Evolutionary conservation across 2,113 vertebrate species (phyloP), one percentile per base, ranked within the genome.

Genomic region (Atrichornis clamosus): DNA sequence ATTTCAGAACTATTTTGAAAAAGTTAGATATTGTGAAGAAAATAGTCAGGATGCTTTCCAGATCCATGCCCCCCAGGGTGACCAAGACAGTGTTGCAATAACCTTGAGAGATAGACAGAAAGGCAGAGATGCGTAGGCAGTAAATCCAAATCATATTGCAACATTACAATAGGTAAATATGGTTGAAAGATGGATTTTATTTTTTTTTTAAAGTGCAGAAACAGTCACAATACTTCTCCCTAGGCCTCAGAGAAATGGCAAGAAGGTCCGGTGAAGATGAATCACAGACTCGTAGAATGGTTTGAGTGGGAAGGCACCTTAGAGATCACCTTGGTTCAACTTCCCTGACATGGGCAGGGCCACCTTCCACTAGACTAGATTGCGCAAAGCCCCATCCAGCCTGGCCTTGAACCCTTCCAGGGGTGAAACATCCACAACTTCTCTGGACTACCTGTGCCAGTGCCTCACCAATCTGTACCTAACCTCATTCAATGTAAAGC

Each of bases 281-380:
- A 35, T 16, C 28, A 26, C 24, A 46, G 24, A 47, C 44, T 47
- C 10, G 10, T 47, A n/a, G 30, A 63, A 56, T 21, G 16, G 6
- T 35, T 63, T 56, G 16, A 1, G 9, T 35, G n/a, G 41, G n/a
- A 47, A 55, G n/a, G 16, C 28, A 70, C 24, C 9, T 46, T 41
- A 30, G n/a, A 30, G 13, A n/a, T 3, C 0, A 0, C 28, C 30
- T n/a, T 47, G 49, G 24, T 55, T 35, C 23, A n/a, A 2, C 20
- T 24, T 22, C 18, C 9, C 41, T 46, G 39, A 28, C n/a, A 11
- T 33, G 27, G 41, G 13, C 56, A 63, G 20, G 28, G 20, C 20
- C 41, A 55, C 4, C 13, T 56, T 35, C n/a, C 49, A 47, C 30
- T 26, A 24, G 28, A 55, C 4, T 30, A 47, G 4, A 7, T 62